A percentile compares a stretch with the other conserved stretches of the same genome.
These are phyloP conservation scores for Drosophila melanocephala DNA, from an alignment of 2,888 invertebrate genomes.

Conservation along the genomic window DNA sequence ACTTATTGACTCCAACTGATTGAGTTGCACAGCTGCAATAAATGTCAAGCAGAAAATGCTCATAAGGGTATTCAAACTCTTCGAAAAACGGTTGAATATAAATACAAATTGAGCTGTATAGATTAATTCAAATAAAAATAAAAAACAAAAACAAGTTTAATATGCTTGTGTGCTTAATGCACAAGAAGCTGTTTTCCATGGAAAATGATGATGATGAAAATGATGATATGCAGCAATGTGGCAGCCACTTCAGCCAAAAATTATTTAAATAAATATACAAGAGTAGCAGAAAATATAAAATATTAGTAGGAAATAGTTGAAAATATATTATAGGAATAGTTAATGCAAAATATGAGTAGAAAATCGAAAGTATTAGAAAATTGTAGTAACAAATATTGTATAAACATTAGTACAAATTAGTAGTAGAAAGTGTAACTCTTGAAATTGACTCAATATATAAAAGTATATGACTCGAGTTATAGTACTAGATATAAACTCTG, in stretches of 20 bases:
- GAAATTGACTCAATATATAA: not conserved
- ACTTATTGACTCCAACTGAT: slow-evolving; percentile 21
- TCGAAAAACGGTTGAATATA: not conserved
- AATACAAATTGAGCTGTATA: not conserved
- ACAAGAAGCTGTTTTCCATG: not conserved
- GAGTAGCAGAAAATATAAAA: not conserved
- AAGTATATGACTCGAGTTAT: too few relatives aligned
- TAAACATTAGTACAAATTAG: not conserved
- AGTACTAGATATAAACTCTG: too few relatives aligned
- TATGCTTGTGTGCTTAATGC: not conserved
- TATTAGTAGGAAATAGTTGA: not conserved
- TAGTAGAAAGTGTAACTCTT: not conserved
- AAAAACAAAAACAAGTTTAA: not conserved
- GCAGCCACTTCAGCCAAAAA: not conserved
- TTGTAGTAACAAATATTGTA: not conserved
- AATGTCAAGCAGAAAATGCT: slow-evolving; percentile 6
- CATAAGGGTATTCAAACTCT: not conserved
- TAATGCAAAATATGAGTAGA: not conserved
- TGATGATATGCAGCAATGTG: not conserved
- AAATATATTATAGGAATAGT: not conserved
- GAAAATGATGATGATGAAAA: not conserved
- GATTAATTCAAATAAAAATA: not conserved
- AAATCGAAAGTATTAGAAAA: not conserved
- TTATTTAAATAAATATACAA: not conserved
- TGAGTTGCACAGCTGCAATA: slow-evolving; percentile 33